Conservation (phyloP, 2,888 invertebrate species). For the Drosophila atripex region DNA sequence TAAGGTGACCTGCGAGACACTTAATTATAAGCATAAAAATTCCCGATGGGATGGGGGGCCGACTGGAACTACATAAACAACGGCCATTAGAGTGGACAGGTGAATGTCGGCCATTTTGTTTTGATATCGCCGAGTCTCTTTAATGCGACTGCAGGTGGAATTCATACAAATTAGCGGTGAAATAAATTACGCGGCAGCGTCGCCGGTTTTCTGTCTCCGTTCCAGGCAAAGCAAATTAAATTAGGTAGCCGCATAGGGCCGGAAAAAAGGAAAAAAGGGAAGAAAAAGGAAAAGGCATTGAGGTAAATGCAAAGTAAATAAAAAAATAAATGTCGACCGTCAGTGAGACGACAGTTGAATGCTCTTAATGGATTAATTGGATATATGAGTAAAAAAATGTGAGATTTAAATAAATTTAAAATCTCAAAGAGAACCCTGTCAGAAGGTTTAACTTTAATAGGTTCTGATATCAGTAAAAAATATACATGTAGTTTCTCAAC, state of each 20-base stretch:
- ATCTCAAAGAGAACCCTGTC: too few species aligned
- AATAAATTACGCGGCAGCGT: conserved; percentile 63
- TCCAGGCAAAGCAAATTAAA: conserved; percentile 58
- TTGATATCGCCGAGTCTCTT: conserved; percentile 49
- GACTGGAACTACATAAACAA: conserved; percentile 40
- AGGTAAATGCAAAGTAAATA: conserved; percentile 54
- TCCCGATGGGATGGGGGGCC: conserved; percentile 30
- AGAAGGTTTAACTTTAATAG: too few species aligned
- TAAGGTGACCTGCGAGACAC: conserved; percentile 48
- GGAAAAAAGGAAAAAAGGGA: conserved; percentile 1
- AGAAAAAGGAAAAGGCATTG: conserved; percentile 27
- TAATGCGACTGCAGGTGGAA: conserved; percentile 62
- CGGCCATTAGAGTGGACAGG: conserved; percentile 42
- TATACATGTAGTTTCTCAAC: background rate
- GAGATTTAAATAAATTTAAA: too few species aligned
- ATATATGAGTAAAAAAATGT: too few species aligned
- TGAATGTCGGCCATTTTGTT: conserved; percentile 49
- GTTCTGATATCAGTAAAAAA: too few species aligned
- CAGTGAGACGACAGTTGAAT: background rate
- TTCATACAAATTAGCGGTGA: conserved; percentile 74
- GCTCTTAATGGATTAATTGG: conserved; percentile 8
- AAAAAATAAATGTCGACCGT: conserved; percentile 10
- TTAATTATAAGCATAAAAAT: conserved; percentile 72
- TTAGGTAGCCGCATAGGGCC: conserved; percentile 47
- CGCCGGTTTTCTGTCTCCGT: conserved; percentile 24